Percentiles rank a stretch among this genome's conserved stretches.
These are phyloP conservation scores for Argopecten irradians DNA, from an alignment of 1,140 invertebrate genomes.

Conservation along the genomic window DNA sequence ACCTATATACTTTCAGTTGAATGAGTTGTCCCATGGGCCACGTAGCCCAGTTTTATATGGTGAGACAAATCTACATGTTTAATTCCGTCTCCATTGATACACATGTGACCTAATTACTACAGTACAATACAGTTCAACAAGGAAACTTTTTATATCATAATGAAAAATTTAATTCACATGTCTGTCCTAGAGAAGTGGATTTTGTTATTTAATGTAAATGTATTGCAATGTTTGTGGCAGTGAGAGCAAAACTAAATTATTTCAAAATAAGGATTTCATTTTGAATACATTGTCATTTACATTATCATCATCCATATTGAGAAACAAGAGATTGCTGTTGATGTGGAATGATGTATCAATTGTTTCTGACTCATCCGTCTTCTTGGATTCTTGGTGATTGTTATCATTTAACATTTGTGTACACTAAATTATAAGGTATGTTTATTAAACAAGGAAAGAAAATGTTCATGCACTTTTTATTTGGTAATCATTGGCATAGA, in stretches of 20 bases:
- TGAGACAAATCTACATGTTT: background rate
- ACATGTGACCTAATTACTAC: background rate
- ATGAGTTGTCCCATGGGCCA: slow-evolving; percentile 4
- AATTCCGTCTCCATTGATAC: background rate
- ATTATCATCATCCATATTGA: too few species aligned
- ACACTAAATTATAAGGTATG: too few species aligned
- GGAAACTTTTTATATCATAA: background rate
- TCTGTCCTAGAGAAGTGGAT: background rate
- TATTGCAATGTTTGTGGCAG: background rate
- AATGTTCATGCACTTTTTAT: too few species aligned
- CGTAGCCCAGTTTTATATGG: background rate
- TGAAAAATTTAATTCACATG: background rate
- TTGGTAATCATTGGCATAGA: too few species aligned
- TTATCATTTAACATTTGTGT: too few species aligned
- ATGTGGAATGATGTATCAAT: too few species aligned
- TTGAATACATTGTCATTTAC: too few species aligned
- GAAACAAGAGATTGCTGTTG: too few species aligned
- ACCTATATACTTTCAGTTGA: background rate
- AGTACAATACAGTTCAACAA: background rate
- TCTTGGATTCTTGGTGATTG: too few species aligned
- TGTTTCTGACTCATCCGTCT: too few species aligned
- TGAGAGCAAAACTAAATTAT: background rate
- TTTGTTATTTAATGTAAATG: background rate
- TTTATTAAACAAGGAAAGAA: too few species aligned
- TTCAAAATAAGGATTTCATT: too few species aligned